Conservation (phyloP, 2,113 vertebrate genomes). For the Chamaetylas fuelleborni region DNA sequence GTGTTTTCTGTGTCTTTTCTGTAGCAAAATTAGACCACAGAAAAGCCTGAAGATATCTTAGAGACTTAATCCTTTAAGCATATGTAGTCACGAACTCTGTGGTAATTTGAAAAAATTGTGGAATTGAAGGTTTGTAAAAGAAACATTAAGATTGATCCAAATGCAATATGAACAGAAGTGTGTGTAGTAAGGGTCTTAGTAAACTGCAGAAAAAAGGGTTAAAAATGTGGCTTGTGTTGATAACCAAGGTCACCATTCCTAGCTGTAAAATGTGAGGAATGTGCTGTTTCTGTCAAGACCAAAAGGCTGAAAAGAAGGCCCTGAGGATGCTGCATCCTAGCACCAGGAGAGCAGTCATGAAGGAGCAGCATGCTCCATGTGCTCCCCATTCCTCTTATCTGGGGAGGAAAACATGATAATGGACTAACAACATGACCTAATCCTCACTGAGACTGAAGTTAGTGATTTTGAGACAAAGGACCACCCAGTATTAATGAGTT, state of each 20-base stretch:
- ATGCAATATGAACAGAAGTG: not conserved
- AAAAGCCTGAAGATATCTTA: not conserved
- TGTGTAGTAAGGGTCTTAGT: not conserved
- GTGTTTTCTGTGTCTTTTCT: not conserved
- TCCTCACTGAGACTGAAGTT: fast-evolving
- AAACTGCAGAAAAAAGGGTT: not conserved
- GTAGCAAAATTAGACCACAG: not conserved
- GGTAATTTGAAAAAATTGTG: not conserved
- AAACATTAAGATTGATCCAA: not conserved
- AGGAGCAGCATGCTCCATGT: fast-evolving
- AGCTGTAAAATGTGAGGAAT: not conserved
- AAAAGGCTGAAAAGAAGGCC: not conserved
- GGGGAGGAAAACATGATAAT: not conserved
- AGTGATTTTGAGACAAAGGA: not conserved
- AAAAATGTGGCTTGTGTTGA: not conserved
- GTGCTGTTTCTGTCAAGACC: not conserved
- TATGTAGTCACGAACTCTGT: not conserved
- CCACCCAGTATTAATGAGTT: not conserved
- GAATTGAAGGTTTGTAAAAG: not conserved
- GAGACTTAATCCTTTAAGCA: not conserved
- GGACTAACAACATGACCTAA: not conserved
- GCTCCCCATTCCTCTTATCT: not conserved
- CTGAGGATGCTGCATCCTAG: not conserved
- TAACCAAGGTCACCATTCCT: not conserved
- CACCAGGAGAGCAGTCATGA: not conserved